Conservation (phyloP, 1,140 invertebrate genomes). For the Drosophila tristis region DNA sequence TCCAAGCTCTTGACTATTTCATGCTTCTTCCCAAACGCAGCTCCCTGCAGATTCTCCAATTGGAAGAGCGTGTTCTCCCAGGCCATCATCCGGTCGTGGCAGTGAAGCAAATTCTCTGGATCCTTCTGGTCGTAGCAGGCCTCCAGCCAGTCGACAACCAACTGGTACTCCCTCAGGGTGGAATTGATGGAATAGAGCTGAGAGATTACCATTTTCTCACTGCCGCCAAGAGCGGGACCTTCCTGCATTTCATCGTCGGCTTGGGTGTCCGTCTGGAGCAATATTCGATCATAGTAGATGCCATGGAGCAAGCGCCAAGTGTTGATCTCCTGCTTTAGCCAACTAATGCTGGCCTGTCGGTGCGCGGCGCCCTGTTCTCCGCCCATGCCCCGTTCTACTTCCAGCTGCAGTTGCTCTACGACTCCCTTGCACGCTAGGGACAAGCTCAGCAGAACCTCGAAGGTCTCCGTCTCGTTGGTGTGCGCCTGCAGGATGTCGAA, state of each 20-base stretch:
- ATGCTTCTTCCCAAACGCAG: slow-evolving; percentile 85
- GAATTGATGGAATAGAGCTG: slow-evolving; percentile 86
- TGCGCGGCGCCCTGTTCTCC: slow-evolving; percentile 56
- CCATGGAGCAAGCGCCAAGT: slow-evolving; percentile 93
- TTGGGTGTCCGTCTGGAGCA: slow-evolving; percentile 85
- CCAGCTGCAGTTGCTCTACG: slow-evolving; percentile 80
- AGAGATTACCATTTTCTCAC: slow-evolving; percentile 86
- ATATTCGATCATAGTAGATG: slow-evolving; percentile 91
- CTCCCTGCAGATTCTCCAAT: slow-evolving; percentile 85
- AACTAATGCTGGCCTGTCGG: slow-evolving; percentile 56
- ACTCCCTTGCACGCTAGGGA: slow-evolving; percentile 85
- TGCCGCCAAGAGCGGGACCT: slow-evolving; percentile 84
- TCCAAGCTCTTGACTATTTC: slow-evolving; percentile 91
- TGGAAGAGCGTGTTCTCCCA: slow-evolving; percentile 97
- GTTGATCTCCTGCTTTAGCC: slow-evolving; percentile 92
- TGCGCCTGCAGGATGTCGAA: slow-evolving; percentile 86
- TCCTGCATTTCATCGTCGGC: slow-evolving; percentile 84
- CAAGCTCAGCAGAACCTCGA: slow-evolving; percentile 86
- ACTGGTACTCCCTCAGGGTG: slow-evolving; percentile 90
- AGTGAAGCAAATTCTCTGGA: slow-evolving; percentile 87
- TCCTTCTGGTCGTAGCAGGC: slow-evolving; percentile 90
- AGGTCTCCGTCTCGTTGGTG: slow-evolving; percentile 85
- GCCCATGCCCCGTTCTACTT: slow-evolving; percentile 42
- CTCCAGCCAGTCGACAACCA: slow-evolving; percentile 97
- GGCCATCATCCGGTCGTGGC: slow-evolving; percentile 90